Conservation (phyloP, 2,888 invertebrate species). For the Octonoba sinensis region DNA sequence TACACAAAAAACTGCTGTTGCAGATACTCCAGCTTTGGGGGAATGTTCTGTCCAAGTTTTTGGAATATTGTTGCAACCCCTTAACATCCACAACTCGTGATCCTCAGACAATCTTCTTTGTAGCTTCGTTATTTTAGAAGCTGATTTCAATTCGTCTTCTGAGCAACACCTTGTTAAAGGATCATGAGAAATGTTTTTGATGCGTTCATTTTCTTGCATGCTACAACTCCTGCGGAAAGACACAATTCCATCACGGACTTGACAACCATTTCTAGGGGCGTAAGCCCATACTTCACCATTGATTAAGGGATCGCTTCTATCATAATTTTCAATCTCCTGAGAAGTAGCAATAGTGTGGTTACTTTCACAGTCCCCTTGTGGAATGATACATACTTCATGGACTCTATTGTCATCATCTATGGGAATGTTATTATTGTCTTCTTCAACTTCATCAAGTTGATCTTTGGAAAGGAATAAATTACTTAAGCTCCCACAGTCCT, state of each 20-base stretch:
- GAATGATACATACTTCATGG: constrained; percentile 58
- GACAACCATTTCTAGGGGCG: constrained; percentile 51
- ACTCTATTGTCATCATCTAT: constrained; percentile 53
- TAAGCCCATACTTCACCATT: constrained; percentile 61
- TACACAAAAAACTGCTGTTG: constrained; percentile 59
- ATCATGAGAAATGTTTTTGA: constrained; percentile 27
- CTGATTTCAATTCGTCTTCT: constrained; percentile 59
- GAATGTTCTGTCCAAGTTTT: constrained; percentile 46
- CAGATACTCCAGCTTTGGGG: constrained; percentile 49
- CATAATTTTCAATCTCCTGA: constrained; percentile 6
- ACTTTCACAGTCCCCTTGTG: constrained; percentile 40
- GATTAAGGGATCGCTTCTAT: constrained; percentile 35
- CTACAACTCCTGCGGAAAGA: constrained; percentile 55
- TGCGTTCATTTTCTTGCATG: constrained; percentile 49
- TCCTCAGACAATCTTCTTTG: constrained; percentile 55
- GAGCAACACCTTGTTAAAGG: constrained; percentile 55
- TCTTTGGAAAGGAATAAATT: constrained; percentile 57
- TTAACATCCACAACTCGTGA: constrained; percentile 51
- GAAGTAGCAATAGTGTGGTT: constrained; percentile 19
- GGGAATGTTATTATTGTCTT: constrained; percentile 45
- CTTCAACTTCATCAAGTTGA: constrained; percentile 45
- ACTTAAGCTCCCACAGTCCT: constrained; percentile 61
- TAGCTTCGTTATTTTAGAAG: constrained; percentile 42
- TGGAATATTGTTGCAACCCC: constrained; percentile 27
- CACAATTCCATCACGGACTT: constrained; percentile 36